Evolutionary conservation across 2,888 invertebrate species (phyloP), one percentile per base, ranked within the genome.

Genomic region (Cheilosia pagana): DNA sequence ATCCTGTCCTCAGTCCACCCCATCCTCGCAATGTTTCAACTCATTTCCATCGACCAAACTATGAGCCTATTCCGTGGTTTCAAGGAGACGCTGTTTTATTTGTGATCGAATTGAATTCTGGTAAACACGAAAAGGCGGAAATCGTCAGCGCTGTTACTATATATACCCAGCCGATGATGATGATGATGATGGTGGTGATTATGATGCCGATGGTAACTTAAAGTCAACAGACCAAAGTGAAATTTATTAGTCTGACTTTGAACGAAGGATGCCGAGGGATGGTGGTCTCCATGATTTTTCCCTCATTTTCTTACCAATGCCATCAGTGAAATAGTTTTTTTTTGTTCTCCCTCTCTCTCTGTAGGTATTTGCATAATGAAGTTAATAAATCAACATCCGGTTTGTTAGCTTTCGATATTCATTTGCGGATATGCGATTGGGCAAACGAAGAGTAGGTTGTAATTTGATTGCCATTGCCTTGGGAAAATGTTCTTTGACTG

Each of bases 191-290:
- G 23, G 6, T 23, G 50, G 14, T 25, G 23, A 45, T 45, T 16
- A 68, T 70, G 77, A 77, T 77, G 25, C 63, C n/a, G n/a, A n/a
- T 23, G 67, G 60, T 23, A 79, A 79, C 79, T 79, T 79, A 53
- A 74, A 79, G 67, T 74, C 52, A 79, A 79, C 74, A 78, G 31
- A 39, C n/a, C 50, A 10, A 55, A 71, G 57, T 65, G 41, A 57
- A 65, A 59, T 72, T 72, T 78, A 67, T 72, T 67, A 65, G 39
- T 12, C 52, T 14, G 31, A 65, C 23, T 39, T 12, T 8, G 55
- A 19, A 25, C 25, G 60, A 25, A 60, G 43, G 28, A 59, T 53
- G 28, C 14, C 57, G 31, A 31, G 35, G 21, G 19, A 25, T 52
- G 43, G 19, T 14, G 43, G 60, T 41, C 57, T 41, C 55, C 8